Percentiles rank a stretch among this genome's conserved stretches.
These are phyloP conservation scores for Zosterops hypoxanthus DNA, from an alignment of 2,113 vertebrate species.

Conservation along the genomic window DNA sequence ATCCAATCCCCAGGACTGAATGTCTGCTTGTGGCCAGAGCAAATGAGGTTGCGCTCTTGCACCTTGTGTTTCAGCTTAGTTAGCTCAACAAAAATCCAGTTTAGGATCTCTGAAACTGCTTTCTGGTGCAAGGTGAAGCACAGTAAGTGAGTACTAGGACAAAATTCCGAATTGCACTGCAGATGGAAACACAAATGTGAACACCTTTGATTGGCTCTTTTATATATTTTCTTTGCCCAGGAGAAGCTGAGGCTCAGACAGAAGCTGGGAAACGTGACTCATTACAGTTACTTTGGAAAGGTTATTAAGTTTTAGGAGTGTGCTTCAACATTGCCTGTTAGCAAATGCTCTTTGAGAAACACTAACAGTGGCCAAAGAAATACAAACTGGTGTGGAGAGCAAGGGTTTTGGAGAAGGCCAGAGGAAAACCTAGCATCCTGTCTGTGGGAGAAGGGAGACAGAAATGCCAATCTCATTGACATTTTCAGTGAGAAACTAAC, in stretches of 20 bases:
- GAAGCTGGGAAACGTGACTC: not conserved
- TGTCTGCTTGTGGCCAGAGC: rapidly evolving
- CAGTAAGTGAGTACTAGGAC: rapidly evolving
- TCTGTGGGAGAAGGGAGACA: not conserved
- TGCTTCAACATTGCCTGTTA: not conserved
- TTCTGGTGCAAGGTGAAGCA: not conserved
- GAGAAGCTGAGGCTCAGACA: not conserved
- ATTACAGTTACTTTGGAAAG: not conserved
- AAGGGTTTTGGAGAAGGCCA: not conserved
- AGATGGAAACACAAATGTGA: not conserved
- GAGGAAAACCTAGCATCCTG: not conserved
- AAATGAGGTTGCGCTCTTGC: not conserved
- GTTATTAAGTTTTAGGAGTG: not conserved
- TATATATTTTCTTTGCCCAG: not conserved
- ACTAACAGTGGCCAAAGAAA: not conserved
- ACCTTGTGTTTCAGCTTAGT: not conserved
- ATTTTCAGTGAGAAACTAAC: not conserved
- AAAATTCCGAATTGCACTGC: not conserved
- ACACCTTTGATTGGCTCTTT: not conserved
- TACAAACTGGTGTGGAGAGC: not conserved
- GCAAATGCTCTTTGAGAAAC: not conserved
- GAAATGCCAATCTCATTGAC: not conserved
- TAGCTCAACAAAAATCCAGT: not conserved
- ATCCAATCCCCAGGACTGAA: not conserved
- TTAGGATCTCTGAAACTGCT: not conserved